phyloP scores from a whole-genome alignment of 37 sponge, comb jelly and placozoan species.

The Beroe ovata region DNA sequence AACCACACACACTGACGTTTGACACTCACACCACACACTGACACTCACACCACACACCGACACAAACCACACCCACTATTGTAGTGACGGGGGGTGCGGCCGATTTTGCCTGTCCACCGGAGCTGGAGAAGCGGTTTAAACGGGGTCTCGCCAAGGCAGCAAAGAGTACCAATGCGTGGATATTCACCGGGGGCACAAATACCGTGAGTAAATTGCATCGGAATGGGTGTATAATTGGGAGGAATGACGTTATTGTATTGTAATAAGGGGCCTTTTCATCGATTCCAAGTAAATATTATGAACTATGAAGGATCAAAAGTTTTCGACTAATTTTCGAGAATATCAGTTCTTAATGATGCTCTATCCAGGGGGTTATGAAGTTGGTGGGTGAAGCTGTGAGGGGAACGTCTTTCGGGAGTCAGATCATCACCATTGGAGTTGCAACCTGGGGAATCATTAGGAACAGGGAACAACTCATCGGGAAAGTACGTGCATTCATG shows the following conservation, averaged over 20 bases:
- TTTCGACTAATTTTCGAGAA: too few species aligned
- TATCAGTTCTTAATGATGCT: background rate
- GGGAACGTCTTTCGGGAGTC: slow-evolving; percentile 59
- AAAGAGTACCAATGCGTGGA: slow-evolving; percentile 59
- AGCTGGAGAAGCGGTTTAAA: slow-evolving; percentile 54
- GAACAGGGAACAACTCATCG: slow-evolving; percentile 35
- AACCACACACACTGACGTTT: too few species aligned
- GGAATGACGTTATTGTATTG: too few species aligned
- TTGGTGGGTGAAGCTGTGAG: slow-evolving; percentile 63
- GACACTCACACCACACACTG: too few species aligned
- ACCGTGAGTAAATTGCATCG: slow-evolving; percentile 6
- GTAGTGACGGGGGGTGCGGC: slow-evolving; percentile 41
- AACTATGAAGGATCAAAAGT: too few species aligned
- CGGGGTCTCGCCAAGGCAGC: slow-evolving; percentile 63
- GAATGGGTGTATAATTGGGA: too few species aligned
- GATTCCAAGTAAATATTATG: too few species aligned
- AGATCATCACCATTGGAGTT: slow-evolving; percentile 45
- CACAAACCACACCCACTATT: too few species aligned
- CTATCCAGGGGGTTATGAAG: slow-evolving; percentile 65
- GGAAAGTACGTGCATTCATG: too few species aligned
- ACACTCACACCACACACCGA: too few species aligned
- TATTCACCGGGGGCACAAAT: slow-evolving; percentile 41
- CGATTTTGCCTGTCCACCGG: slow-evolving; percentile 11
- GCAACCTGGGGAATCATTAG: slow-evolving; percentile 52
- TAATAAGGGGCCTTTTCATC: too few species aligned